phyloP scores from a whole-genome alignment of 2,888 invertebrate species.

The Agrypnus murinus region DNA sequence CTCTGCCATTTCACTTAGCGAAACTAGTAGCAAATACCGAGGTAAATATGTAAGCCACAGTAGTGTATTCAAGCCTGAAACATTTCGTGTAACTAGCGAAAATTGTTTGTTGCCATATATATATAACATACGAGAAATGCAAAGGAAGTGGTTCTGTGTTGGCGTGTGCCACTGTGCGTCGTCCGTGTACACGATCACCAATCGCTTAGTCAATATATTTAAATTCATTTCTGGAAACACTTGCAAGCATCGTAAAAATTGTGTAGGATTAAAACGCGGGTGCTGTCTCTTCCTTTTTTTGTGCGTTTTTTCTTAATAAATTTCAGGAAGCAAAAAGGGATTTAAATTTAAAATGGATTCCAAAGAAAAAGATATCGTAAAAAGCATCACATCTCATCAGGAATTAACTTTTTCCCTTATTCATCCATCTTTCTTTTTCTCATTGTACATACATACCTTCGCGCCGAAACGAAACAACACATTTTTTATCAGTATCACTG shows the following conservation, averaged over 20 bases:
- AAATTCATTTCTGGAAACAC: constrained; percentile 21
- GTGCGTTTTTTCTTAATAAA: constrained; percentile 1
- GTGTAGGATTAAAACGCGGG: neutral
- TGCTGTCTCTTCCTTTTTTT: neutral
- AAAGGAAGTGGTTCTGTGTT: too few species aligned
- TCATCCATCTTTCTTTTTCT: too few species aligned
- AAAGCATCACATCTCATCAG: neutral
- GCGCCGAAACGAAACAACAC: too few species aligned
- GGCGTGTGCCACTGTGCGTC: too few species aligned
- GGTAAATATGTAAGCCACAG: constrained; percentile 21
- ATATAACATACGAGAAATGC: too few species aligned
- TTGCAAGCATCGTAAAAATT: constrained; percentile 20
- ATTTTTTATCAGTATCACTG: too few species aligned
- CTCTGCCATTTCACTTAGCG: constrained; percentile 10
- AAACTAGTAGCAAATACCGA: constrained; percentile 19
- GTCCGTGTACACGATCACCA: neutral
- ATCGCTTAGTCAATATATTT: constrained; percentile 16
- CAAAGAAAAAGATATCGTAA: neutral
- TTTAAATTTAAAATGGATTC: neutral
- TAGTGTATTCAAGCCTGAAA: constrained; percentile 1
- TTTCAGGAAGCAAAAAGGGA: constrained; percentile 1
- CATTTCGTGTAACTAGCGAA: neutral
- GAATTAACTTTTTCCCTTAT: neutral
- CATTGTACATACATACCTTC: too few species aligned
- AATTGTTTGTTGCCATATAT: neutral